Evolutionary conservation across 2,113 vertebrate genomes (phyloP).

Genomic region (Dissostichus mawsoni): DNA sequence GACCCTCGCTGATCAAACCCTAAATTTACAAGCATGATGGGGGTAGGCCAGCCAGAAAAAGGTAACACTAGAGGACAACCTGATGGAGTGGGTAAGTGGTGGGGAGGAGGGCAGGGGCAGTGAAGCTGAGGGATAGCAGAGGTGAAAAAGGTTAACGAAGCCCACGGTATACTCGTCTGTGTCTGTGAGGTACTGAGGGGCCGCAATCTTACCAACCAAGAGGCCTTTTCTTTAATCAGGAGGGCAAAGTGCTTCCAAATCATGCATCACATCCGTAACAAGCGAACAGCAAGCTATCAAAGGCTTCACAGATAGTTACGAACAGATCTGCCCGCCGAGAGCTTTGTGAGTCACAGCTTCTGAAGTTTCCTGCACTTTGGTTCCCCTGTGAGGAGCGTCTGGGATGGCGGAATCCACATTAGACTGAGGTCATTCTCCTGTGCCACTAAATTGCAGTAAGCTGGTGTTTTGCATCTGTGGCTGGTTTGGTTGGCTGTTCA

Average conservation of each 20-base stretch:
- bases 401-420: constrained; percentile 49
- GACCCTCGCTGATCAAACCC: constrained; percentile 64
- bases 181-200: constrained; percentile 71
- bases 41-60: constrained; percentile 31
- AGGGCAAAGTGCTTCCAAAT: constrained; percentile 73
- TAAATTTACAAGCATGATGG: constrained; percentile 47
- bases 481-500: constrained; percentile 66
- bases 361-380: constrained; percentile 76
- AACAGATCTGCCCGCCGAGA: constrained; percentile 67
- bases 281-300: constrained; percentile 73
- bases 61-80: constrained; percentile 59
- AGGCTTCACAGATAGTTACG: constrained; percentile 78
- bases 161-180: constrained; percentile 51
- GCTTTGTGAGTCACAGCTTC: constrained; percentile 79
- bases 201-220: constrained; percentile 46
- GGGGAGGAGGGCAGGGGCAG: constrained; percentile 13
- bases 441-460: constrained; percentile 71
- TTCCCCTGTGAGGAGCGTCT: constrained; percentile 32
- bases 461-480: constrained; percentile 67
- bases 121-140: constrained; percentile 61
- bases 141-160: constrained; percentile 83
- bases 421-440: constrained; percentile 70
- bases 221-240: constrained; percentile 84
- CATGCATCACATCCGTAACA: constrained; percentile 82
- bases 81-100: constrained; percentile 30